Conservation (phyloP, 2,888 invertebrate genomes). For the Disparrhopalites patrizii region DNA sequence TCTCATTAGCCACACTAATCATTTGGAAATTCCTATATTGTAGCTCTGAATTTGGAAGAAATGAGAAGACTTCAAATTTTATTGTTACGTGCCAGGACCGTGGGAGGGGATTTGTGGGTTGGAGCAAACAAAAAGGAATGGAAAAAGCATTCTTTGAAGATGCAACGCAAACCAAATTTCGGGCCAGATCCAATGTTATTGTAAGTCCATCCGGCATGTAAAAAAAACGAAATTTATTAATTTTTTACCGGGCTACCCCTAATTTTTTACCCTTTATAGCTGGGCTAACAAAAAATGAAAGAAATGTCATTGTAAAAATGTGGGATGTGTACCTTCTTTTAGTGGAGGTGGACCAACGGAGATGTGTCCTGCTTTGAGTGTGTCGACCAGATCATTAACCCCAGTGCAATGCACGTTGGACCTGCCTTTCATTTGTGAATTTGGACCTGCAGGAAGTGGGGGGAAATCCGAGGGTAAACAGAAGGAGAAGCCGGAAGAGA, state of each 20-base stretch:
- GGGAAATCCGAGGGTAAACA: conserved; percentile 17
- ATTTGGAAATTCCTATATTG: too few relatives aligned
- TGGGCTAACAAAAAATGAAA: too few relatives aligned
- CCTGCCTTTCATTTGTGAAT: conserved; percentile 46
- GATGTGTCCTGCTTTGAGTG: conserved; percentile 43
- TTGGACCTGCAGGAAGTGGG: conserved; percentile 29
- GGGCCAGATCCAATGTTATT: conserved; percentile 28
- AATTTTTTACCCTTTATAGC: neutral
- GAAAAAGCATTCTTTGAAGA: conserved; percentile 44
- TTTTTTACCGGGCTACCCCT: neutral
- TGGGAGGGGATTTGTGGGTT: conserved; percentile 42
- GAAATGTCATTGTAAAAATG: too few relatives aligned
- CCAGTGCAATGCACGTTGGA: conserved; percentile 37
- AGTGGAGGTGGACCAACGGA: conserved; percentile 45
- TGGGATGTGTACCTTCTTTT: neutral
- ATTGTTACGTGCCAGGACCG: conserved; percentile 32
- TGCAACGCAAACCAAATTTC: conserved; percentile 25
- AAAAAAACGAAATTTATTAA: neutral
- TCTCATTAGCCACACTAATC: too few relatives aligned
- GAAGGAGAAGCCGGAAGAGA: conserved; percentile 13
- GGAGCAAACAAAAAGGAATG: conserved; percentile 43
- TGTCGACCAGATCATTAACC: conserved; percentile 36
- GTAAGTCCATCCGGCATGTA: conserved; percentile 15
- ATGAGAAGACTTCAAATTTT: conserved; percentile 42
- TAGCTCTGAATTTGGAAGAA: conserved; percentile 41